Conservation (phyloP, 2,113 vertebrate species). For the Anarhynchus alexandrinus region DNA sequence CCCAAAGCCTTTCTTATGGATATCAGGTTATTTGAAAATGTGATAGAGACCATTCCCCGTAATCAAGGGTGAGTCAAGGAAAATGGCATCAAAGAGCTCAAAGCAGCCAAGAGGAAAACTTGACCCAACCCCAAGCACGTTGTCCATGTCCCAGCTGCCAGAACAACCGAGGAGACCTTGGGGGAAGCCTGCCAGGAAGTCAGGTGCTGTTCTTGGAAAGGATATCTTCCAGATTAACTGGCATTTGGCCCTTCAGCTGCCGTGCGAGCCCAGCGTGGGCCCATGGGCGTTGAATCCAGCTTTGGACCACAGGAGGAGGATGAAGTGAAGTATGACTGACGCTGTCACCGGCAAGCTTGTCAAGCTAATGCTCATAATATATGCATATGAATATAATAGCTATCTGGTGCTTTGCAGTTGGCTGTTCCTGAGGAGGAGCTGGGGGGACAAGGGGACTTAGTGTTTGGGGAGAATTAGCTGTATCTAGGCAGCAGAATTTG, state of each 20-base stretch:
- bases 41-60: slow-evolving; percentile 30
- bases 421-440: neutral
- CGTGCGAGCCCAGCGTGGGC: neutral
- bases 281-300: slow-evolving; percentile 31
- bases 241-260: slow-evolving; percentile 61
- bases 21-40: slow-evolving; percentile 65
- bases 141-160: slow-evolving; percentile 47
- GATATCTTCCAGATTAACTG: slow-evolving; percentile 26
- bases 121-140: slow-evolving; percentile 20
- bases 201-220: slow-evolving; percentile 60
- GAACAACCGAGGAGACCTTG: neutral
- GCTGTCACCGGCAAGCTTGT: slow-evolving; percentile 6
- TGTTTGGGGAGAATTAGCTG: neutral
- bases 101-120: slow-evolving; percentile 53
- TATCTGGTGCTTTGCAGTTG: neutral
- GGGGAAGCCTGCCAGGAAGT: slow-evolving; percentile 23
- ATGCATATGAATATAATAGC: neutral
- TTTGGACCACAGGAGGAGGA: slow-evolving; percentile 45
- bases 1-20: slow-evolving; percentile 48
- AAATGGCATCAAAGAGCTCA: slow-evolving; percentile 55
- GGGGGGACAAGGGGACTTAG: neutral
- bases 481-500: neutral
- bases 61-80: slow-evolving; percentile 58
- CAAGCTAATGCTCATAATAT: slow-evolving; percentile 27
- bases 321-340: slow-evolving; percentile 28